These are phyloP conservation scores for Lucilia sericata DNA, from an alignment of 1,140 invertebrate genomes.

Conservation along the genomic window DNA sequence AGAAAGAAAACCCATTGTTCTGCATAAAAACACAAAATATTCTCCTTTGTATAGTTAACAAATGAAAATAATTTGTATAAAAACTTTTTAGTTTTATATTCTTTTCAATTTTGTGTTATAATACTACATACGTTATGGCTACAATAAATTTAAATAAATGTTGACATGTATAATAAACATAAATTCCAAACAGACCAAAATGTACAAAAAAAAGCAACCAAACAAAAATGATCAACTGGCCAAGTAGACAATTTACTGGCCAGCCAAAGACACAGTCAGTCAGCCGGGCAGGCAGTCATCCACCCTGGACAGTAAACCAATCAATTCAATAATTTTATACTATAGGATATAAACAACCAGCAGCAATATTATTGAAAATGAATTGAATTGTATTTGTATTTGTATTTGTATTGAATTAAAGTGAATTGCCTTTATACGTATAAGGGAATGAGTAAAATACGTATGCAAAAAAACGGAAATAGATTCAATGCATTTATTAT, in stretches of 20 bases:
- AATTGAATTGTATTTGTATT: background rate
- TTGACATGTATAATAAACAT: constrained; percentile 7
- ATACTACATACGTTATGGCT: background rate
- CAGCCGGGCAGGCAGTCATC: no score
- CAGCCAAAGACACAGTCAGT: no score
- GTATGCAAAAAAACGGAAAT: background rate
- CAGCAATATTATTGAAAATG: background rate
- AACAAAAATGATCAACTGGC: background rate
- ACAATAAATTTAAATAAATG: constrained; percentile 8
- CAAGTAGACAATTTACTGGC: background rate
- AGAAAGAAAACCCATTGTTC: background rate
- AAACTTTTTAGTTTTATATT: no score
- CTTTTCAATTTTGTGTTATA: no score
- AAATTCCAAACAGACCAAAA: background rate
- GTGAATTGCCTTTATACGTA: no score
- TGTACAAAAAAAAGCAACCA: background rate
- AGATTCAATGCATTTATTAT: background rate
- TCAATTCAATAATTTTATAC: background rate
- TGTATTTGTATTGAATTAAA: background rate
- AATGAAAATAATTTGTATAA: no score
- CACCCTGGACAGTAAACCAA: background rate
- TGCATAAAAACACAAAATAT: background rate
- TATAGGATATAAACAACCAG: background rate
- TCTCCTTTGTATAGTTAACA: background rate
- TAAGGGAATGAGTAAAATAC: background rate